Base-by-base conservation (phyloP, 2,113 vertebrate species). In the Hemicordylus capensis region DNA sequence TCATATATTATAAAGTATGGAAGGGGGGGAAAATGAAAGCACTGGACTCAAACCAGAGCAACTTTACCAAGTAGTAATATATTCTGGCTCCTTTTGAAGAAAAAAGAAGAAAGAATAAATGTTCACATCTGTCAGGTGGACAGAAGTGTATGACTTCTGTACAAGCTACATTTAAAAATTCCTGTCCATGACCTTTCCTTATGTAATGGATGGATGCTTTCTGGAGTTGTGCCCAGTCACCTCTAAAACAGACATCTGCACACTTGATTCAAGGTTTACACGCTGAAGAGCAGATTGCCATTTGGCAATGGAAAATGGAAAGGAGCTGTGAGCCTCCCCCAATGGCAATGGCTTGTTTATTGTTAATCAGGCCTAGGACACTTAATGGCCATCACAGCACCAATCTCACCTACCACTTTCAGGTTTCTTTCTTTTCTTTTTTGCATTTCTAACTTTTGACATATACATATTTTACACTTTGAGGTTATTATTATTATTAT, bases 1-100 rank as follows among this genome's bases (percentile, higher is more conserved):
- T 96, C 95, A 96, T 96, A 96, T 95, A 95, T 96, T 96, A 97
- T 96, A 96, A 96, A 96, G 96, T 96, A 94, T 95, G 94, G 95
- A 15, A 58, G 8, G 34, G 37, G 37, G 58, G 58, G 96, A 96
- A 95, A 96, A 95, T 94, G 95, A 97, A 96, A 96, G 95, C 96
- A 96, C 95, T 94, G 94, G 95, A 95, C 94, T 95, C 93, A 96
- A 96, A 96, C 94, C 91, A 96, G 95, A 96, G 94, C 94, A 87
- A 95, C 89, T 95, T 95, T 96, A 96, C 93, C 94, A 95, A 95
- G 95, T 93, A 95, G 94, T 93, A 95, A 94, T 95, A 95, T 73
- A 95, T 96, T 95, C 94, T 95, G 95, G 94, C 93, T 95, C 96
- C 95, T 95, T 94, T 93, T 83, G 80, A 76, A 89, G 95, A 95